Percentiles rank a stretch among this genome's conserved stretches.
These are phyloP conservation scores for Orthonyx spaldingii DNA, from an alignment of 2,113 vertebrate species.

Conservation along the genomic window DNA sequence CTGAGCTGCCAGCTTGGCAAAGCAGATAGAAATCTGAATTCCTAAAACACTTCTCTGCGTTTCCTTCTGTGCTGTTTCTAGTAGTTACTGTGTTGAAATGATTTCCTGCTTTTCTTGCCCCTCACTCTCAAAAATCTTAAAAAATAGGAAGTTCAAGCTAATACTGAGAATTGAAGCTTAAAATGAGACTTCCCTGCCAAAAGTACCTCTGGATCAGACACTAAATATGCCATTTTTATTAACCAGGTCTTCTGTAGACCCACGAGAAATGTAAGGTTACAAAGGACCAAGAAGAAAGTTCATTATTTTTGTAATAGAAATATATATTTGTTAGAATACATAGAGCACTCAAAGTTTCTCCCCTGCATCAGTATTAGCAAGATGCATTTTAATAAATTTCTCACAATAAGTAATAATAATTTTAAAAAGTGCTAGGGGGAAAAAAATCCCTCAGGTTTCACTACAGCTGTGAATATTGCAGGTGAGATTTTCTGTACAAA, in stretches of 20 bases:
- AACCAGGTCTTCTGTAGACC: background rate
- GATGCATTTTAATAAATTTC: background rate
- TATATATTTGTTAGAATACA: background rate
- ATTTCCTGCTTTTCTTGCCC: background rate
- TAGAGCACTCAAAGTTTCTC: background rate
- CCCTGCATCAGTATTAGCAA: background rate
- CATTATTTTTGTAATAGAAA: background rate
- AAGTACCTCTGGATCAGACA: background rate
- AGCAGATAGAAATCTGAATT: background rate
- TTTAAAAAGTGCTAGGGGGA: accelerated
- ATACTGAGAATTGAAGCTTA: background rate
- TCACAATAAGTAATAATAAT: background rate
- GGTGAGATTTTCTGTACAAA: background rate
- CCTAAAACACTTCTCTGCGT: background rate
- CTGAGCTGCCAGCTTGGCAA: background rate
- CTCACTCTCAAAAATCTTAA: background rate
- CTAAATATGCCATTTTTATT: background rate
- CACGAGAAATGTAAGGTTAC: background rate
- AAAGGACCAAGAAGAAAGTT: background rate
- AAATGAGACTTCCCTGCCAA: background rate
- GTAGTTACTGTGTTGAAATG: accelerated
- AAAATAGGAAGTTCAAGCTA: background rate
- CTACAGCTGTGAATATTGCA: too few relatives aligned
- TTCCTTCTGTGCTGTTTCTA: background rate
- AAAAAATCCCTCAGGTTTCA: background rate